Evolutionary conservation across 2,113 vertebrate genomes (phyloP).

Genomic region (Arizona elegans): DNA sequence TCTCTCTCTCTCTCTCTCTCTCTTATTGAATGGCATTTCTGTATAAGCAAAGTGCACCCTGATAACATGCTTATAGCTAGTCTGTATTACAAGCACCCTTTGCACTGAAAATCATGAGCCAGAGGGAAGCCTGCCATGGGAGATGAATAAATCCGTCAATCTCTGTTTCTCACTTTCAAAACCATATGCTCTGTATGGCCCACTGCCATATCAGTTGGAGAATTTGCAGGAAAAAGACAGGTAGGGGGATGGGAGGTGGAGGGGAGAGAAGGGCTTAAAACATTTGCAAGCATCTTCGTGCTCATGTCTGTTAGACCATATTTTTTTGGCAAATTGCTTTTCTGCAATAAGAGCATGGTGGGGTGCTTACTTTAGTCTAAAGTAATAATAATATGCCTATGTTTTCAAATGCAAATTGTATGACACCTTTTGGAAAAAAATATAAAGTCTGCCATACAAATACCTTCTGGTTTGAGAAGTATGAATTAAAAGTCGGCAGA

Average conservation of each 20-base stretch:
- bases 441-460: neutral
- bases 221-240: neutral
- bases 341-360: neutral
- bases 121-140: neutral
- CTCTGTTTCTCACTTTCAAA: neutral
- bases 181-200: neutral
- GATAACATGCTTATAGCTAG: neutral
- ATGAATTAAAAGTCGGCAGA: neutral
- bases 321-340: neutral
- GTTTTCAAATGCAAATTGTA: neutral
- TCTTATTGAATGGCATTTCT: neutral
- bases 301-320: neutral
- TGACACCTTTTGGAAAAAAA: neutral
- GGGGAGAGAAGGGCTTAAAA: neutral
- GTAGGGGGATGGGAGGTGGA: too few relatives aligned
- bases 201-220: neutral
- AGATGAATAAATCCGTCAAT: neutral
- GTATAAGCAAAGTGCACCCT: constrained; percentile 9
- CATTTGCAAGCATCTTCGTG: neutral
- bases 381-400: neutral
- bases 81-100: neutral
- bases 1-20: neutral
- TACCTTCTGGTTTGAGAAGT: neutral
- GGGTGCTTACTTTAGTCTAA: neutral
- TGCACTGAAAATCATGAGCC: neutral